Percentiles rank a stretch among this genome's conserved stretches.
Evolutionary conservation across 2,113 vertebrate genomes (phyloP).

Genomic region (Lagenorhynchus albirostris): DNA sequence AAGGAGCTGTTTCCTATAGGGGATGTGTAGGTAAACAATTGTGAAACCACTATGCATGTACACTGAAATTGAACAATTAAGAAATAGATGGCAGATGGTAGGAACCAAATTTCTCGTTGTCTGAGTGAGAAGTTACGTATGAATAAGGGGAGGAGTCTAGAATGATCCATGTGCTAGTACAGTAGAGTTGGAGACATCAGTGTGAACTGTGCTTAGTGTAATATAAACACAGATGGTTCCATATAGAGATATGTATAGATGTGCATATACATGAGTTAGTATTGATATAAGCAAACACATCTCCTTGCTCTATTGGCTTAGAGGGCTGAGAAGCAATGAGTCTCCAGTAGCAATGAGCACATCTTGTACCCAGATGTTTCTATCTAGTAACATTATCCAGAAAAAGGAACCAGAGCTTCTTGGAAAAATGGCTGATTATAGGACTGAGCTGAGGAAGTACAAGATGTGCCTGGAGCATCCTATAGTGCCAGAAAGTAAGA

Average conservation of each 20-base stretch:
- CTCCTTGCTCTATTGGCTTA: rapidly evolving
- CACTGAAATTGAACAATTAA: rapidly evolving
- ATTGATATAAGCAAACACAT: neutral
- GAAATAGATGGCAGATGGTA: neutral
- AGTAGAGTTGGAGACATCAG: neutral
- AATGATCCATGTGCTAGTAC: too few species aligned
- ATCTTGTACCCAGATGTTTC: neutral
- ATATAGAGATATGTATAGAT: rapidly evolving
- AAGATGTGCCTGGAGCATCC: neutral
- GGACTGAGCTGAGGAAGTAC: neutral
- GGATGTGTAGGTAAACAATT: rapidly evolving
- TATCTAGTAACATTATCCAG: too few species aligned
- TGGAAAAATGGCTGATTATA: rapidly evolving
- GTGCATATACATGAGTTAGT: rapidly evolving
- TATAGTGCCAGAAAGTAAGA: neutral
- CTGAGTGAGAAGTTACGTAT: neutral
- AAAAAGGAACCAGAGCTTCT: neutral
- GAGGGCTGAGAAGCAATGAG: rapidly evolving
- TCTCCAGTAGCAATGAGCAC: rapidly evolving
- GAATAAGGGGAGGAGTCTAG: neutral
- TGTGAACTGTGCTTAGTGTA: neutral
- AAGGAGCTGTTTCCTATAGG: rapidly evolving
- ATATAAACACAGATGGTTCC: neutral
- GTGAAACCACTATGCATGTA: rapidly evolving
- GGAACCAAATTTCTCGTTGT: neutral